Evolutionary conservation across 1,140 invertebrate genomes (phyloP).

Genomic region (Cydia amplana): DNA sequence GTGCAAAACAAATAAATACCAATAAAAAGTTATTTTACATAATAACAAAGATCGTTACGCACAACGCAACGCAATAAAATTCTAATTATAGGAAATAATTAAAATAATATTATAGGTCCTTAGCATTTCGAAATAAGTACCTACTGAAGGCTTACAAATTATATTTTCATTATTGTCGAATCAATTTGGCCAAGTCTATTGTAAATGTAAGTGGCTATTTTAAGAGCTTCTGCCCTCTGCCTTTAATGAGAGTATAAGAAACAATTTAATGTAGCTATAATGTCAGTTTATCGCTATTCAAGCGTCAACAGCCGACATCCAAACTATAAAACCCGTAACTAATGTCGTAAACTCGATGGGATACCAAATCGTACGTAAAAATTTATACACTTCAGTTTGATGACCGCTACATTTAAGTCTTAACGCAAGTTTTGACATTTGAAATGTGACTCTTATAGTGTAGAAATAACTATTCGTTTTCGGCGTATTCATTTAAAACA

Average conservation of each 20-base stretch:
- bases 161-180: too few relatives aligned
- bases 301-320: neutral
- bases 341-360: conserved; percentile 21
- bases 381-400: conserved; percentile 20
- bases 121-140: too few relatives aligned
- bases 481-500: neutral
- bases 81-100: too few relatives aligned
- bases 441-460: neutral
- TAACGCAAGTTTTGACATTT: neutral
- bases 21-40: too few relatives aligned
- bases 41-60: too few relatives aligned
- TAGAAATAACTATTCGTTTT: too few relatives aligned
- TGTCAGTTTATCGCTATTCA: neutral
- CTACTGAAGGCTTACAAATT: too few relatives aligned
- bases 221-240: too few relatives aligned
- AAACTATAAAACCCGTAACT: conserved; percentile 7
- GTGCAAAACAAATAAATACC: neutral
- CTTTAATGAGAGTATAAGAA: neutral
- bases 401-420: neutral
- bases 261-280: neutral
- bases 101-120: too few relatives aligned
- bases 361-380: conserved; percentile 2
- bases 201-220: too few relatives aligned
- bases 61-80: too few relatives aligned
- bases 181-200: too few relatives aligned